These are phyloP conservation scores for Pipistrellus pygmaeus DNA, from an alignment of 2,797 vertebrate genomes.

Conservation along the genomic window DNA sequence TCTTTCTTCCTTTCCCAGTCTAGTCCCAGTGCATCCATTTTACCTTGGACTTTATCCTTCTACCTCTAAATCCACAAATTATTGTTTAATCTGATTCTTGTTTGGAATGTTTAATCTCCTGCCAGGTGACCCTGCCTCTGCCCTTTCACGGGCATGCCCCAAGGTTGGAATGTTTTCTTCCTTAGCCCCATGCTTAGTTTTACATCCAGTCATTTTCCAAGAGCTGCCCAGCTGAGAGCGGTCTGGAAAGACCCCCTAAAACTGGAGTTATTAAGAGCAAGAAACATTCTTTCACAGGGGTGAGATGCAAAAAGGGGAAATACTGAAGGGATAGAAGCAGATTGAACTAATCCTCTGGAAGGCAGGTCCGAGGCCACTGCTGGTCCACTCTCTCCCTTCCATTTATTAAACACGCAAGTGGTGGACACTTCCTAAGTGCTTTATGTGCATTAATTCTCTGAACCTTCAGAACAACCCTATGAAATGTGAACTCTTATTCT, in stretches of 20 bases:
- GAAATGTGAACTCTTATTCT: background rate
- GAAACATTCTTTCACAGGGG: background rate
- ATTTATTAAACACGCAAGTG: background rate
- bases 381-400: background rate
- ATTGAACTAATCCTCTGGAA: background rate
- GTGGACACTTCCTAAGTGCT: background rate
- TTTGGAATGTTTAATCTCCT: slow-evolving; percentile 19
- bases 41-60: slow-evolving; percentile 56
- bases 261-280: background rate
- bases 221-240: background rate
- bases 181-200: background rate
- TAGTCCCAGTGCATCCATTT: background rate
- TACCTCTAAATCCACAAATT: slow-evolving; percentile 49
- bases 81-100: slow-evolving; percentile 40
- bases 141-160: background rate
- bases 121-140: background rate
- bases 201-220: background rate
- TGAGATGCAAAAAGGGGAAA: background rate
- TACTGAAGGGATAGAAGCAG: background rate
- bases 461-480: background rate
- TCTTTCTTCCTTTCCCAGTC: slow-evolving; percentile 3
- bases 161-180: background rate
- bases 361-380: background rate
- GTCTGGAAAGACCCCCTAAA: slow-evolving; percentile 29
- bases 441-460: background rate